These are phyloP conservation scores for Carollia perspicillata DNA, from an alignment of 2,113 vertebrate species.

Conservation along the genomic window DNA sequence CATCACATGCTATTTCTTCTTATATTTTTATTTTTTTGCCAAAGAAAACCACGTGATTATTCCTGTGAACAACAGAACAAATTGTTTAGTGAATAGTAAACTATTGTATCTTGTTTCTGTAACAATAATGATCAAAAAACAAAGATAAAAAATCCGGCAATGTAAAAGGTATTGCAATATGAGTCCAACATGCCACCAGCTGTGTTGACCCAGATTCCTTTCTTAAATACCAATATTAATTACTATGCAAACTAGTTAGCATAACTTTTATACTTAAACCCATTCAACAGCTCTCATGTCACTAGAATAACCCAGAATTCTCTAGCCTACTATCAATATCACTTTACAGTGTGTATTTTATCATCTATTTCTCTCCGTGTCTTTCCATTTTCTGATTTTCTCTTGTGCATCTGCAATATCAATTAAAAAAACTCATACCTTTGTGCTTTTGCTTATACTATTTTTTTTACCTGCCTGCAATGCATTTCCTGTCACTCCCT, in stretches of 20 bases:
- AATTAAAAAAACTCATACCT: background rate
- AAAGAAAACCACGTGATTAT: background rate
- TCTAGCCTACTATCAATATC: background rate
- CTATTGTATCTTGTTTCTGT: background rate
- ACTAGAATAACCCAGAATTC: background rate
- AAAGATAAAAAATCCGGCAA: background rate
- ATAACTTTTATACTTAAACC: background rate
- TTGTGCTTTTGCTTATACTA: background rate
- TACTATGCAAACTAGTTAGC: background rate
- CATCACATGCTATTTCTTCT: background rate
- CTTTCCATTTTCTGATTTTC: background rate
- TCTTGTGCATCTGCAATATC: background rate
- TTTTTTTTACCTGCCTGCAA: background rate
- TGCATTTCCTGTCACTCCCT: background rate
- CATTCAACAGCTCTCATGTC: background rate
- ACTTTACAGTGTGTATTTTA: background rate
- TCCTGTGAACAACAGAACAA: background rate
- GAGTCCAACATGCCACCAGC: background rate
- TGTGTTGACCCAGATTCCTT: background rate
- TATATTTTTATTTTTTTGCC: background rate
- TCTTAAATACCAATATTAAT: background rate
- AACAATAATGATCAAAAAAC: background rate
- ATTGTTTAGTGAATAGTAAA: background rate
- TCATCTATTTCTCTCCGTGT: background rate
- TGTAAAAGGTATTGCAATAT: background rate